Evolutionary conservation across 1,140 invertebrate species (phyloP).

Genomic region (Aphis gossypii): DNA sequence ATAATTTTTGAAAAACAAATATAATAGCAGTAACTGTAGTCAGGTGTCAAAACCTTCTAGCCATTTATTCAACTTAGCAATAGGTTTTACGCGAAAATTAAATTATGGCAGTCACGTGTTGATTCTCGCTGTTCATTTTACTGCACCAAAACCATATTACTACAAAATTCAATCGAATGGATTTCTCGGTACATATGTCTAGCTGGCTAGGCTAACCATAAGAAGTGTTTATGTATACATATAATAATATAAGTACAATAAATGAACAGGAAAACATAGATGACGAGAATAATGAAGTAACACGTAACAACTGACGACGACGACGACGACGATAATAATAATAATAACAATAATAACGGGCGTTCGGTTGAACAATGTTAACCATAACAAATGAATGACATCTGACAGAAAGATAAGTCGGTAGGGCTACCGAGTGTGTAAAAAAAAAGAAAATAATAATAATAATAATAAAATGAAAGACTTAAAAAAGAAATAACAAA

Average conservation of each 20-base stretch:
- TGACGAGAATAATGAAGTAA: conserved; percentile 37
- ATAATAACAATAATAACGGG: conserved; percentile 64
- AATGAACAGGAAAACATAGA: conserved; percentile 1
- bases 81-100: neutral
- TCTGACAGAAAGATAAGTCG: conserved; percentile 57
- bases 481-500: conserved; percentile 54
- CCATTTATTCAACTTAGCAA: neutral
- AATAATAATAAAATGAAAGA: conserved; percentile 33
- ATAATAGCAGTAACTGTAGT: neutral
- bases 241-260: conserved; percentile 2
- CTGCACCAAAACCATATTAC: neutral
- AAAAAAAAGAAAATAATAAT: conserved; percentile 22
- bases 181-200: neutral
- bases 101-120: neutral
- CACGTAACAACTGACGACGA: conserved; percentile 33
- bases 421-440: conserved; percentile 43
- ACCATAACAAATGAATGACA: conserved; percentile 58
- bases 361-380: conserved; percentile 56
- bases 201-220: neutral
- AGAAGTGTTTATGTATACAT: neutral
- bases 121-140: neutral
- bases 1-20: neutral
- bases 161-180: neutral
- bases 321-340: conserved; percentile 54
- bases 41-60: neutral